Percentiles rank a stretch among this genome's conserved stretches.
Conservation (phyloP, 2,797 vertebrate species). For the Cuniculus paca region DNA sequence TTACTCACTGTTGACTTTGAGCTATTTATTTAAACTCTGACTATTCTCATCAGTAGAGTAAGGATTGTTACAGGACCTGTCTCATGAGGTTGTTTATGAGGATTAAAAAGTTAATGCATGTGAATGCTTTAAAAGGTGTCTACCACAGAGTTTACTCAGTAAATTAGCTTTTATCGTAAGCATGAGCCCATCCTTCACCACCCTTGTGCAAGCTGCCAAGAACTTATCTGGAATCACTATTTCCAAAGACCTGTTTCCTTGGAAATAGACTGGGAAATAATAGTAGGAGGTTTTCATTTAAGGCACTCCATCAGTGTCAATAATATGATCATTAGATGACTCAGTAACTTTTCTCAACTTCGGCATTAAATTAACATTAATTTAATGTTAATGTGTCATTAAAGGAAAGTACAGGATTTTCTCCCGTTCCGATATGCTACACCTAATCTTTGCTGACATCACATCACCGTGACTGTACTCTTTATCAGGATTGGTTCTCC, state of each 20-base stretch:
- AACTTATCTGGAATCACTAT: neutral
- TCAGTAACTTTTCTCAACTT: neutral
- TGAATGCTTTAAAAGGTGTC: conserved; percentile 40
- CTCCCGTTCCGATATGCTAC: neutral
- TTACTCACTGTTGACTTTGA: neutral
- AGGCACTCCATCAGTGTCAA: neutral
- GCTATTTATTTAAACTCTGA: conserved; percentile 43
- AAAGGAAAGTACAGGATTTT: neutral
- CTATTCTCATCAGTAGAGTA: neutral
- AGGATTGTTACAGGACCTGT: neutral
- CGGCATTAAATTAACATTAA: conserved; percentile 17
- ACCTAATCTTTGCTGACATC: neutral
- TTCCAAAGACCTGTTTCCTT: conserved; percentile 59
- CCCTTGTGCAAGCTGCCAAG: neutral
- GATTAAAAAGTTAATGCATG: conserved; percentile 54
- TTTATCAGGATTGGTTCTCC: neutral
- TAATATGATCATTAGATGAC: neutral
- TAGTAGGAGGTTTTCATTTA: neutral
- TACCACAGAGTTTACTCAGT: conserved; percentile 2
- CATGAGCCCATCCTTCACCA: neutral
- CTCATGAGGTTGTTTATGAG: conserved; percentile 13
- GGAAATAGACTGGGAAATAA: conserved; percentile 39
- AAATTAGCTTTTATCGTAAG: conserved; percentile 51
- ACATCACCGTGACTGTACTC: neutral
- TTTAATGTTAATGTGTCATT: neutral